Evolutionary conservation across 2,888 invertebrate species (phyloP).

Genomic region (Fissipunctia ypsillon): DNA sequence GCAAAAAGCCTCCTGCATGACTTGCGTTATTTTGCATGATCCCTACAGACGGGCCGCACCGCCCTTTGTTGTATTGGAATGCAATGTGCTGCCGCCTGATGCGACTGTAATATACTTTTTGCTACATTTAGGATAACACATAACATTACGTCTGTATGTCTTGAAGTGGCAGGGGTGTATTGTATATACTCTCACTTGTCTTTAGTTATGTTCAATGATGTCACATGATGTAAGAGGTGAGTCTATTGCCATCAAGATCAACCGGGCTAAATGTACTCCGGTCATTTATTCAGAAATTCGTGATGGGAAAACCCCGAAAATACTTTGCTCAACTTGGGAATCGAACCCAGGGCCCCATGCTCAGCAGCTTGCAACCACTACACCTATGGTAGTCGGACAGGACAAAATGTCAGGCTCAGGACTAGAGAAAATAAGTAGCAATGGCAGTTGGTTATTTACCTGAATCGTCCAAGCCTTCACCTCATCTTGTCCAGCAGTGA

Average conservation of each 20-base stretch:
- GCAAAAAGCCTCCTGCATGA: not conserved
- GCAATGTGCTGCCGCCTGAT: not conserved
- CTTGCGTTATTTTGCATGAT: not conserved
- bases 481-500: constrained; percentile 99
- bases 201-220: not conserved
- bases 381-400: not conserved
- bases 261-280: not conserved
- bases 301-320: not conserved
- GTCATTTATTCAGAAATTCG: not conserved
- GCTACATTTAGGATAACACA: not conserved
- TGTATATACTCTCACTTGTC: not conserved
- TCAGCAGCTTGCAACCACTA: not conserved
- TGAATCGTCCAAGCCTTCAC: constrained; percentile 99
- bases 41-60: not conserved
- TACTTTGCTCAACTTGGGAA: not conserved
- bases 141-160: not conserved
- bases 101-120: not conserved
- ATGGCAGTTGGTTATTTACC: constrained; percentile 87
- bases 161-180: too few relatives aligned
- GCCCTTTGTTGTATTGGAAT: not conserved
- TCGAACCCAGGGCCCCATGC: not conserved
- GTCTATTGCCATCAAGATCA: not conserved
- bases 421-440: not conserved
- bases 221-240: too few relatives aligned
- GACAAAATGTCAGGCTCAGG: not conserved